phyloP scores from a whole-genome alignment of 2,113 vertebrate species.

The Rostratula benghalensis region DNA sequence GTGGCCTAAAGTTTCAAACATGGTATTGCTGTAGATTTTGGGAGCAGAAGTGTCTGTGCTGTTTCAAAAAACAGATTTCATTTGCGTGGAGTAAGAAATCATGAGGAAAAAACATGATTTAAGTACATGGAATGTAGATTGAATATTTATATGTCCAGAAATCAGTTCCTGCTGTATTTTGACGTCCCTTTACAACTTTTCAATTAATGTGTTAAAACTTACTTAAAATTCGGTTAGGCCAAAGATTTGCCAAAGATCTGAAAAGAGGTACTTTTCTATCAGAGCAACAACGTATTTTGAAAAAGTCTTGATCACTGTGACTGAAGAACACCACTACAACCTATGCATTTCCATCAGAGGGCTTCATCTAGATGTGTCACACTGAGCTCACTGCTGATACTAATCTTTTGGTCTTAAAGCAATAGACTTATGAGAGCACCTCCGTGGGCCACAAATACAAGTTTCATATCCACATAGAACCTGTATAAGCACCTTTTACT shows the following conservation, averaged over 20 bases:
- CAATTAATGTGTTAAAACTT: not conserved
- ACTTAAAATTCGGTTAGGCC: not conserved
- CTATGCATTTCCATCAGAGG: not conserved
- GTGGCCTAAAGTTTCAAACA: not conserved
- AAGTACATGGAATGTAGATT: not conserved
- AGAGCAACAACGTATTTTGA: not conserved
- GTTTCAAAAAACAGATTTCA: not conserved
- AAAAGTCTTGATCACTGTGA: constrained; percentile 18
- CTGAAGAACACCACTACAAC: not conserved
- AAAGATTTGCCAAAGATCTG: constrained; percentile 25
- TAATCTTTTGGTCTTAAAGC: not conserved
- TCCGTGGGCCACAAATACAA: not conserved
- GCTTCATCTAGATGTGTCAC: not conserved
- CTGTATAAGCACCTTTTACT: not conserved
- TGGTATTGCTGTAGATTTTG: not conserved
- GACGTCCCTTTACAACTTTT: not conserved
- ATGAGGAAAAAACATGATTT: not conserved
- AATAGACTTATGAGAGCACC: not conserved
- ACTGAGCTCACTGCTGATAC: not conserved
- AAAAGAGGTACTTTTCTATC: not conserved
- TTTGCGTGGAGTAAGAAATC: not conserved
- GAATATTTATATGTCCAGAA: not conserved
- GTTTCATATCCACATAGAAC: not conserved
- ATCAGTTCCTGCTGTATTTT: not conserved
- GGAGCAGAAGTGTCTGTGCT: not conserved